Percentiles rank a stretch among this genome's conserved stretches.
Evolutionary conservation across 1,140 invertebrate species (phyloP).

Genomic region (Leptopilina boulardi): DNA sequence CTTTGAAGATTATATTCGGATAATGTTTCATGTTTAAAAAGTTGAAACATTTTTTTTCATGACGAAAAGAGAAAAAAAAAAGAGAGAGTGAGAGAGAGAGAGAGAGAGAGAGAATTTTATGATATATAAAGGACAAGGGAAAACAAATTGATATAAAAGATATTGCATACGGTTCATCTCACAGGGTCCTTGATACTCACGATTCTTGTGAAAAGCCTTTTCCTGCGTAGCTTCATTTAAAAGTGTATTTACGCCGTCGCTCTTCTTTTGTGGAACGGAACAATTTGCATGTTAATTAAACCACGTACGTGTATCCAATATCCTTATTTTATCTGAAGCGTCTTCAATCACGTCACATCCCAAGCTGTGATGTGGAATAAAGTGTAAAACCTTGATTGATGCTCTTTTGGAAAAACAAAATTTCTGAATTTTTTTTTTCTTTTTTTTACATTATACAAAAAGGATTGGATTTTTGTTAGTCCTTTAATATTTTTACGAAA

Average conservation of each 20-base stretch:
- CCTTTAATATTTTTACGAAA: too few species aligned
- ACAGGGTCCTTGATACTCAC: constrained; percentile 42
- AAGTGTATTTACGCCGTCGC: constrained; percentile 49
- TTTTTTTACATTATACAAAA: too few species aligned
- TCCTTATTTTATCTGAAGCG: constrained; percentile 26
- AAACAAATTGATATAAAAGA: constrained; percentile 23
- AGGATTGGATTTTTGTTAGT: too few species aligned
- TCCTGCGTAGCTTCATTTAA: constrained; percentile 46
- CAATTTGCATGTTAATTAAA: constrained; percentile 60
- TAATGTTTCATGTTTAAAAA: not conserved
- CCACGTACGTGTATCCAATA: constrained; percentile 44
- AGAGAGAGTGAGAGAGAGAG: not conserved
- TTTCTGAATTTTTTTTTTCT: too few species aligned
- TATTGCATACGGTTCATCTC: constrained; percentile 20
- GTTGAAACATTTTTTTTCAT: not conserved
- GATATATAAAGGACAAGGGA: not conserved
- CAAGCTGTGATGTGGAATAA: not conserved
- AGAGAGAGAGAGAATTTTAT: not conserved
- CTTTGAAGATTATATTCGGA: not conserved
- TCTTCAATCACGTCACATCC: constrained; percentile 18
- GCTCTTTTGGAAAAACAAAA: too few species aligned
- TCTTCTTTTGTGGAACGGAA: constrained; percentile 48
- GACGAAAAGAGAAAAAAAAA: not conserved
- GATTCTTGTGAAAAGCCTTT: constrained; percentile 53
- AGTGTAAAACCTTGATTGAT: not conserved